Conservation (phyloP, 2,113 vertebrate species). For the Perognathus longimembris region DNA sequence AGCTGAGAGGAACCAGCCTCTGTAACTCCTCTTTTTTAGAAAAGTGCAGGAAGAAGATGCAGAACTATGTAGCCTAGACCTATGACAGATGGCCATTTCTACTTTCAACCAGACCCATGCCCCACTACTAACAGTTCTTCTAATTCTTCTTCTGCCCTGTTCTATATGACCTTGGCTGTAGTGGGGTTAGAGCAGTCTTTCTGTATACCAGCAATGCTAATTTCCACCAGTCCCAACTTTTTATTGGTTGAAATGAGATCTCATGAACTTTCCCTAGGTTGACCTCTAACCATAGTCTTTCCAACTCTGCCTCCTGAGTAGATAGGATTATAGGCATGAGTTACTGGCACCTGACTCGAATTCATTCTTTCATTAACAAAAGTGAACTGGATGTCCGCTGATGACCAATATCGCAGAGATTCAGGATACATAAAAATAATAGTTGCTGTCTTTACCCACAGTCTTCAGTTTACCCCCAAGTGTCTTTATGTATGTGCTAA, state of each 20-base stretch:
- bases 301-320: no score
- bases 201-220: neutral
- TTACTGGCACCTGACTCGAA: neutral
- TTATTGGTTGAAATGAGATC: no score
- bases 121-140: no score
- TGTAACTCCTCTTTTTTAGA: neutral
- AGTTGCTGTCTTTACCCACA: neutral
- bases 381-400: neutral
- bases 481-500: neutral
- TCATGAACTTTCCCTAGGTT: no score
- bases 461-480: neutral
- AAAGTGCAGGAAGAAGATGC: neutral
- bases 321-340: no score
- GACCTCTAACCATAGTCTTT: no score
- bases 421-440: neutral
- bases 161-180: accelerated
- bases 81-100: neutral
- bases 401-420: neutral
- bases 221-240: neutral
- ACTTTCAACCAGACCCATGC: neutral
- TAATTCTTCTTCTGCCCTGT: accelerated
- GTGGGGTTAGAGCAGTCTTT: neutral
- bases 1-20: neutral
- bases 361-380: slow-evolving; percentile 16
- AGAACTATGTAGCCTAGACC: neutral